Conservation (phyloP, 2,888 invertebrate genomes). For the Epirrhoe tristata region DNA sequence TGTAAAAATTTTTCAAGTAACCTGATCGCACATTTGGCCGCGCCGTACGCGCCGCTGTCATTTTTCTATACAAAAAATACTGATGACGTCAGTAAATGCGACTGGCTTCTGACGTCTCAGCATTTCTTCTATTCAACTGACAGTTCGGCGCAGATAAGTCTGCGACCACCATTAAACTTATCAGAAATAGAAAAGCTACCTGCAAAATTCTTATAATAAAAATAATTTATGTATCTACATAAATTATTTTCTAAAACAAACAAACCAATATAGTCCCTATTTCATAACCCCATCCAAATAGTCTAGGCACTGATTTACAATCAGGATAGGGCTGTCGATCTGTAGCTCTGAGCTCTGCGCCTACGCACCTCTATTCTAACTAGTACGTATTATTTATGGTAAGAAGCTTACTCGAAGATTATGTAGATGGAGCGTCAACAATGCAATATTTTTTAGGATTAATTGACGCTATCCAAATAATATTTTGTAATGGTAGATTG, state of each 20-base stretch:
- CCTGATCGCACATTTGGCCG: no score
- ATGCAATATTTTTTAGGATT: slow-evolving; percentile 66
- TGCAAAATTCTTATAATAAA: no score
- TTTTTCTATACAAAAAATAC: no score
- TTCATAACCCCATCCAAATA: slow-evolving; percentile 56
- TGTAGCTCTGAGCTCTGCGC: slow-evolving; percentile 70
- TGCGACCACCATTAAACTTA: no score
- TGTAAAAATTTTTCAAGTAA: no score
- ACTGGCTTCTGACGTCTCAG: no score
- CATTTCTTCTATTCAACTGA: no score
- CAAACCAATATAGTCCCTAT: slow-evolving; percentile 24
- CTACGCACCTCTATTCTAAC: slow-evolving; percentile 80
- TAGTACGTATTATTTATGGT: slow-evolving; percentile 84
- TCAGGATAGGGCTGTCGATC: slow-evolving; percentile 81
- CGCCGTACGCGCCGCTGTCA: no score
- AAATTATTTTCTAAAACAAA: slow-evolving; percentile 15
- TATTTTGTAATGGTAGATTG: slow-evolving; percentile 22
- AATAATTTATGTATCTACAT: not conserved
- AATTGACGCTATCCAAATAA: slow-evolving; percentile 35
- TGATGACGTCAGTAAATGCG: no score
- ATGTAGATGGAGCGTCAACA: slow-evolving; percentile 81
- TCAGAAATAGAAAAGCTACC: no score
- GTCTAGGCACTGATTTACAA: slow-evolving; percentile 80
- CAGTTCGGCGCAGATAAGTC: no score
- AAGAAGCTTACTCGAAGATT: slow-evolving; percentile 83